Base-by-base conservation (phyloP, 1,140 invertebrate genomes). In the Mizuhopecten yessoensis region DNA sequence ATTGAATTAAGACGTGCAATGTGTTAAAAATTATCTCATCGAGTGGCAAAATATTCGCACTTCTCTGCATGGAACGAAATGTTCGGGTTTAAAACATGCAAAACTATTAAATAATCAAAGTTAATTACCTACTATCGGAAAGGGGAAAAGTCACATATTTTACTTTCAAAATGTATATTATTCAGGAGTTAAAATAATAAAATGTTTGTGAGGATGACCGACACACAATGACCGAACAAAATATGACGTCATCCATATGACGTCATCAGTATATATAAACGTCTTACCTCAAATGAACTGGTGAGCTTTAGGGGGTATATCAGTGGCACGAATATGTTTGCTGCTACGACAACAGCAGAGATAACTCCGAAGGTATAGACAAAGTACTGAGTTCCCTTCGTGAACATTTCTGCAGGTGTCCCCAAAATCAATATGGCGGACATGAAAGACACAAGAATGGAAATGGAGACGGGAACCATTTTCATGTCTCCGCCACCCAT, bases 401-500 rank as follows among this genome's bases (percentile, higher is more conserved):
- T 94, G 86, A 96, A 96, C 95, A 96, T 96, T 90, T 96, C 96
- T 15, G 94, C 95, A 23, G 95, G 94, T 0, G 94, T 95, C 90
- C 96, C 87, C 96, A 97, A 94, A 98, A 95, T 96, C 88, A 96
- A 93, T 87, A 96, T 96, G 87, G 96, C 96, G 0, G 96, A 96
- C 91, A 96, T 95, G 42, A 96, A 96, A 39, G 96, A 96, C 15
- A 96, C 96, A 75, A 96, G 94, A 86, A 96, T 96, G 20, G 95
- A 96, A 33, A 96, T 94, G 17, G 96, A 94, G 7, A 96, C 95
- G 0, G 96, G 96, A 20, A 96, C 97, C 88, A 98, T 97, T 2
- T 97, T 90, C 98, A 98, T 98, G 45, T 98, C 98, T 91, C 97
- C 97, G 94, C 98, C 98, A 0, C 98, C 98, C 34, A 98, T 96